phyloP scores from a whole-genome alignment of 2,113 vertebrate genomes.

The Columbina picui region DNA sequence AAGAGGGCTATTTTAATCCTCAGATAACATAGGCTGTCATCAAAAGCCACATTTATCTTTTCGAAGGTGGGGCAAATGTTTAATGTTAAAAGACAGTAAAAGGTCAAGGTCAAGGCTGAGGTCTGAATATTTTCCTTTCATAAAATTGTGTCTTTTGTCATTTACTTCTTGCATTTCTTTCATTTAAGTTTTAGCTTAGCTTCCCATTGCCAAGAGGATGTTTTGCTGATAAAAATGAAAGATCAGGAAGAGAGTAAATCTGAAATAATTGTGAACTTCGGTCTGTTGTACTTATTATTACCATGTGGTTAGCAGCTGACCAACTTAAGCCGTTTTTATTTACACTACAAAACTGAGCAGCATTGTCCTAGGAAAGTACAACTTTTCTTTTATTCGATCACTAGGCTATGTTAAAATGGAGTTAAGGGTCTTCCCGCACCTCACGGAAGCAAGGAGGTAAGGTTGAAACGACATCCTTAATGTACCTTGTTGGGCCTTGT shows the following conservation, averaged over 20 bases:
- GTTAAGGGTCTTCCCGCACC: slow-evolving; percentile 49
- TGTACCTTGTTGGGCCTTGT: slow-evolving; percentile 55
- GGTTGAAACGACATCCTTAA: slow-evolving; percentile 61
- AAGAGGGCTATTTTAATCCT: slow-evolving; percentile 96
- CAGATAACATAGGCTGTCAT: slow-evolving; percentile 93
- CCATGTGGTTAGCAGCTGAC: slow-evolving; percentile 99
- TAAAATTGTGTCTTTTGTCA: slow-evolving; percentile 59
- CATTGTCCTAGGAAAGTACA: slow-evolving; percentile 71
- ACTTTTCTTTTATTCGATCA: slow-evolving; percentile 54
- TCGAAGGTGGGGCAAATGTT: slow-evolving; percentile 84
- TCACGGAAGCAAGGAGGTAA: slow-evolving; percentile 54
- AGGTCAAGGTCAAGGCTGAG: slow-evolving; percentile 80
- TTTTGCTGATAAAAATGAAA: slow-evolving; percentile 84
- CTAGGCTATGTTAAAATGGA: slow-evolving; percentile 60
- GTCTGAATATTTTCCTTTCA: slow-evolving; percentile 78
- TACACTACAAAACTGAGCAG: slow-evolving; percentile 83
- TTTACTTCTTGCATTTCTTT: slow-evolving; percentile 65
- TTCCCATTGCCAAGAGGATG: slow-evolving; percentile 75
- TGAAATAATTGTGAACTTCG: slow-evolving; percentile 91
- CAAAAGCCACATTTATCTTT: slow-evolving; percentile 83
- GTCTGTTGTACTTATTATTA: slow-evolving; percentile 81
- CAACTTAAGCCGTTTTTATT: slow-evolving; percentile 84
- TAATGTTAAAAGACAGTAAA: slow-evolving; percentile 83
- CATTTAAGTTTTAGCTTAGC: slow-evolving; percentile 69
- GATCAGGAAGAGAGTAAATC: slow-evolving; percentile 87